Conservation (phyloP, 2,797 vertebrate genomes). For the Micropoecilia bifurca region DNA sequence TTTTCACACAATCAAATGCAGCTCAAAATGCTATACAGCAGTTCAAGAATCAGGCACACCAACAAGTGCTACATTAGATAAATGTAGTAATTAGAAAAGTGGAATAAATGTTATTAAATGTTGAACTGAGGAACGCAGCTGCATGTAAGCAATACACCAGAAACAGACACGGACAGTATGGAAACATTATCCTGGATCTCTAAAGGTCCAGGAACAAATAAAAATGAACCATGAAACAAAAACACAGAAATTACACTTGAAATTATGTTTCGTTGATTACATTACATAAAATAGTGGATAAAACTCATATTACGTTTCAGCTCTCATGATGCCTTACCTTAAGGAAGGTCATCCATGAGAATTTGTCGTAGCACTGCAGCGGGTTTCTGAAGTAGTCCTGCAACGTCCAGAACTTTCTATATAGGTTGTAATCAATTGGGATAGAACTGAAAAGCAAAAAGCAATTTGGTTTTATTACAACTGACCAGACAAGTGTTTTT, state of each 20-base stretch:
- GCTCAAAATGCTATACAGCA: not conserved
- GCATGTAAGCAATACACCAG: not conserved
- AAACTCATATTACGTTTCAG: not conserved
- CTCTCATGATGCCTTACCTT: slow-evolving; percentile 82
- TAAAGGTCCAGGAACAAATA: not conserved
- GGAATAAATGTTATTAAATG: not conserved
- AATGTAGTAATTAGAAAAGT: not conserved
- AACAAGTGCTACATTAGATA: not conserved
- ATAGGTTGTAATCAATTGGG: slow-evolving; percentile 98
- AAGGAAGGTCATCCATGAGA: slow-evolving; percentile 96
- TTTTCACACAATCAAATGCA: not conserved
- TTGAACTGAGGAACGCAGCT: not conserved
- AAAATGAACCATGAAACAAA: not conserved
- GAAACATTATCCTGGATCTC: not conserved
- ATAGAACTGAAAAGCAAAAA: slow-evolving; percentile 85
- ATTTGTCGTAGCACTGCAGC: slow-evolving; percentile 96
- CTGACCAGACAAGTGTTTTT: not conserved
- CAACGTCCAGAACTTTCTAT: slow-evolving; percentile 99
- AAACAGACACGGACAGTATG: not conserved
- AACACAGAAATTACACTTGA: not conserved
- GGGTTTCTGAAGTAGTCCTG: slow-evolving; percentile 99
- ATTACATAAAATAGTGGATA: not conserved
- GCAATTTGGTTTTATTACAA: not conserved
- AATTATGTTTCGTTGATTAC: not conserved
- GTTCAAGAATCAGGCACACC: not conserved